Conservation (phyloP, 2,797 vertebrate species). For the Notoglanidium macrostoma region DNA sequence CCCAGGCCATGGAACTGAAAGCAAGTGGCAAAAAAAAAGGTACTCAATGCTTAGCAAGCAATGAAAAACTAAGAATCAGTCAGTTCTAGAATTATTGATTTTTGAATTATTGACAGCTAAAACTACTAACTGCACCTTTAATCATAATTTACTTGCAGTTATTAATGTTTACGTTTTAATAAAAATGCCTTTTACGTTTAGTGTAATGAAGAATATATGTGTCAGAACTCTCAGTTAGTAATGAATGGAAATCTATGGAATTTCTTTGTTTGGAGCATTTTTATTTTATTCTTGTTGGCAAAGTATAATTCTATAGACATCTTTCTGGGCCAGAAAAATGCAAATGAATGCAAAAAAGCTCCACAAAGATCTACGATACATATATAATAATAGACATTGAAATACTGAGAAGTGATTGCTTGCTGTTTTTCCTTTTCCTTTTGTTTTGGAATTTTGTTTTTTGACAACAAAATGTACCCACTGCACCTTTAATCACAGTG, state of each 20-base stretch:
- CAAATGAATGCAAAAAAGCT: not conserved
- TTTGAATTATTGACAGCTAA: not conserved
- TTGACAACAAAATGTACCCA: not conserved
- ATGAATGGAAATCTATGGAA: not conserved
- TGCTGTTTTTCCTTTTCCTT: not conserved
- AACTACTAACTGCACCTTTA: slow-evolving; percentile 27
- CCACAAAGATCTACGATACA: not conserved
- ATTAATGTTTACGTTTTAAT: not conserved
- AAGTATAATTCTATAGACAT: not conserved
- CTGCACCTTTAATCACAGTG: slow-evolving; percentile 22
- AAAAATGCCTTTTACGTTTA: not conserved
- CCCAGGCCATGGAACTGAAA: not conserved
- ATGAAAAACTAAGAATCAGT: not conserved
- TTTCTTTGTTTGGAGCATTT: not conserved
- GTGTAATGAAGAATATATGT: not conserved
- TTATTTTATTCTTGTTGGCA: not conserved
- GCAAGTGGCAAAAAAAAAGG: not conserved
- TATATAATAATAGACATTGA: not conserved
- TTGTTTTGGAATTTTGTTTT: not conserved
- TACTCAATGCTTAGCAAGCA: not conserved
- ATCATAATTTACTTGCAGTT: slow-evolving; percentile 48
- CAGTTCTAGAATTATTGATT: not conserved
- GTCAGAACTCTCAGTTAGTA: not conserved
- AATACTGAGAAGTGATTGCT: not conserved
- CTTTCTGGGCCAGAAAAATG: slow-evolving; percentile 18